Conservation (phyloP, 2,113 vertebrate genomes). For the Melanocharis versteri region DNA sequence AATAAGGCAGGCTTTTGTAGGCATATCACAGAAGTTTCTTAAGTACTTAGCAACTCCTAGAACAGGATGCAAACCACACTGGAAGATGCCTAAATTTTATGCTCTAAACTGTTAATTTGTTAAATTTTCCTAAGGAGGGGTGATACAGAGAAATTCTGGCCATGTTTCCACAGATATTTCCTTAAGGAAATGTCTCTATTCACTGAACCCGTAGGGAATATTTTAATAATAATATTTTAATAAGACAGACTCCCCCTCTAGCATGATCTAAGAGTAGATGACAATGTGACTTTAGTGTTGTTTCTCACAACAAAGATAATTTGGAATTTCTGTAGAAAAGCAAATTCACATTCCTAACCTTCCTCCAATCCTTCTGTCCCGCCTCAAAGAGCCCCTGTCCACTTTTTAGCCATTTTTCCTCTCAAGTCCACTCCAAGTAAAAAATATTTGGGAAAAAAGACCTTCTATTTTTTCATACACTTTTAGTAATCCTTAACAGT, state of each 20-base stretch:
- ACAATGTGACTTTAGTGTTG: neutral
- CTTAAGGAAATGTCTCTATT: neutral
- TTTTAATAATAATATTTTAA: constrained; percentile 19
- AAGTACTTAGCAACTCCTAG: neutral
- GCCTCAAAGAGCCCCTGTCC: neutral
- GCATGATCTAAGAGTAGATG: neutral
- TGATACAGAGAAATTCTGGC: neutral
- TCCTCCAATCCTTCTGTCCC: neutral
- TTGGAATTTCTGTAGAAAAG: neutral
- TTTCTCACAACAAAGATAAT: neutral
- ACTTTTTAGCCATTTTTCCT: neutral
- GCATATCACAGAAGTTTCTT: neutral
- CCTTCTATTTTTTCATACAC: neutral
- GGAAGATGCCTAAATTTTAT: neutral
- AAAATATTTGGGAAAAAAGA: neutral
- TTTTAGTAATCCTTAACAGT: neutral
- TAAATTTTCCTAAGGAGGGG: neutral
- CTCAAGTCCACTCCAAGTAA: neutral
- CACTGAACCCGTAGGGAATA: neutral
- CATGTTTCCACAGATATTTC: neutral
- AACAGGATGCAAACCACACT: neutral
- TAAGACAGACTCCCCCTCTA: neutral
- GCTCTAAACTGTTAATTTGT: neutral
- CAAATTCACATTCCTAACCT: neutral
- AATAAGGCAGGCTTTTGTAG: neutral